Evolutionary conservation across 2,888 invertebrate genomes (phyloP), one percentile per base, ranked within the genome.

Genomic region (Drosophila koepferae): DNA sequence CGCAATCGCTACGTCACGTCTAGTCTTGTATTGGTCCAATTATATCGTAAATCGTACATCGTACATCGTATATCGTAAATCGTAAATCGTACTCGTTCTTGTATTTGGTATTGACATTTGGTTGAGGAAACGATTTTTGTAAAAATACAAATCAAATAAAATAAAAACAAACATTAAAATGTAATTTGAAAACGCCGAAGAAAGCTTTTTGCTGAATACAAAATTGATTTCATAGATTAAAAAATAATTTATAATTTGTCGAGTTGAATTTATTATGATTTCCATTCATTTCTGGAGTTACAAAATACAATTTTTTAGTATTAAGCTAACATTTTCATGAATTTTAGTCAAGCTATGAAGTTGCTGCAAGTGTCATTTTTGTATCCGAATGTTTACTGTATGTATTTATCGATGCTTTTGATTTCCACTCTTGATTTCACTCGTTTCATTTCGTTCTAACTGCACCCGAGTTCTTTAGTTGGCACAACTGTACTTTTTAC

Each of bases 271-370:
- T 31, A 3, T 56, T 70, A 44, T 56, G 41, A 8, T 63, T 65
- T 59, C 62, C 12, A 72, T 76, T 64, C 16, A 76, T 75, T 79
- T 78, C 70, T 76, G 62, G 73, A 81, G 40, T 34, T 38, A 74
- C 14, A 63, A 31, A 41, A 41, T 46, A 8, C 51, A 66, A 68
- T 2, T 71, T 68, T 68, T 80, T 85, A 86, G 85, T 65, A 59
- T 73, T 87, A 89, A 87, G 87, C 83, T 88, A 89, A 89, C 78
- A 84, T 82, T 14, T 71, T 75, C 75, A 85, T 89, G 73, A 82
- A 88, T 86, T 86, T 86, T 88, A 89, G 91, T 83, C 91, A 91
- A 93, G 92, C 93, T 93, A 93, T 93, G 92, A 93, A 92, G 92
- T 92, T 93, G 92, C 93, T 92, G 91, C 92, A 92, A 92, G 90